Conservation (phyloP, 1,140 invertebrate species). For the Drosophila suzukii region DNA sequence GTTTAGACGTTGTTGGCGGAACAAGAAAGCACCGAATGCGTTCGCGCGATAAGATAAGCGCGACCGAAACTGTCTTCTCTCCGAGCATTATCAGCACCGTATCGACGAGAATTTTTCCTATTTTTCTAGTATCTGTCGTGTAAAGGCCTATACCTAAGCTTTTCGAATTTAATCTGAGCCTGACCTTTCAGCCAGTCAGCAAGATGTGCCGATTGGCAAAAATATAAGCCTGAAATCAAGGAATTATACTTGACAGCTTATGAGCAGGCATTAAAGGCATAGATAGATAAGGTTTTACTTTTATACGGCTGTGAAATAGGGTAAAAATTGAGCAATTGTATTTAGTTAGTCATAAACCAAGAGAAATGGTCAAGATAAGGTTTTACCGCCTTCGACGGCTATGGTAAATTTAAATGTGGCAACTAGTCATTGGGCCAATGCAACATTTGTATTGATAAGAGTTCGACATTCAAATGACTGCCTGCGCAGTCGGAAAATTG, state of each 20-base stretch:
- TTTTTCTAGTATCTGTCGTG: conserved; percentile 12
- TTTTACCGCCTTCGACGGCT: conserved; percentile 10
- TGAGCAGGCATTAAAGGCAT: background rate
- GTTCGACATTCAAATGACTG: conserved; percentile 51
- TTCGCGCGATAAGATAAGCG: conserved; percentile 67
- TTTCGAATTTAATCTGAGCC: conserved; percentile 18
- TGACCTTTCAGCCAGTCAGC: conserved; percentile 20
- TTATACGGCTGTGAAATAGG: background rate
- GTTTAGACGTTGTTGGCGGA: conserved; percentile 50
- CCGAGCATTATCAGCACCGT: conserved; percentile 35
- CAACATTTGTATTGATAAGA: conserved; percentile 35
- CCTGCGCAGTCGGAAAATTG: conserved; percentile 23
- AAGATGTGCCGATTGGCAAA: conserved; percentile 14
- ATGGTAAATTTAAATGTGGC: conserved; percentile 3
- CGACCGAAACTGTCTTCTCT: conserved; percentile 18
- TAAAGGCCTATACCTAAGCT: conserved; percentile 10
- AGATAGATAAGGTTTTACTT: conserved; percentile 9
- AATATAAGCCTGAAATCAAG: background rate
- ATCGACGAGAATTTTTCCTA: conserved; percentile 18
- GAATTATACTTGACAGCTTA: conserved; percentile 5
- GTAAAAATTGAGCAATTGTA: conserved; percentile 19
- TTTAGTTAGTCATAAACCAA: conserved; percentile 12
- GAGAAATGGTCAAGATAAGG: conserved; percentile 31
- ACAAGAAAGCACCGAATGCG: conserved; percentile 49
- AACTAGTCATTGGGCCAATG: conserved; percentile 3